Base-by-base conservation (phyloP, 2,797 vertebrate species). In the Sebastes hubbsi region DNA sequence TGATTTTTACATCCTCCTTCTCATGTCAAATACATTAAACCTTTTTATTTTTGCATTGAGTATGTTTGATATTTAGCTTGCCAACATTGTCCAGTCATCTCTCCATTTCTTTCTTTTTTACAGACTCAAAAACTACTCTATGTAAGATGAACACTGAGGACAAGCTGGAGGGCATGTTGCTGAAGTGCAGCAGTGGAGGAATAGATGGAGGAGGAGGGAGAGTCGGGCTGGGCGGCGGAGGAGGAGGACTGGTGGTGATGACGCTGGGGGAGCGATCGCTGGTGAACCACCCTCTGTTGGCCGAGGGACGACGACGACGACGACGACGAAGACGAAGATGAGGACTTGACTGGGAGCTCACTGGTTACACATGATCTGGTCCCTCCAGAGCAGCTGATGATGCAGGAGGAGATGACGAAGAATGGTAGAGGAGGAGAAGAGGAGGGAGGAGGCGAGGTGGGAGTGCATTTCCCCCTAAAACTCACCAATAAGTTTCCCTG, bases 81-180 rank as follows among this genome's bases (percentile, higher is more conserved):
- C 16, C 18, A 16, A 27, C 11, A 20, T 4, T 56, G 1, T 70
- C 32, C 4, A 8, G 1, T 72, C 11, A 36, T 64, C 24, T 69
- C 10, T 83, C 22, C 25, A 0, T 61, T 36, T 70, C 10, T 71
- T 24, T 30, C 6, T 72, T 25, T 38, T 69, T 74, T 16, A 64
- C 60, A 92, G 89, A 83, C 66, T 71, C 16, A 61, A 83, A 52
- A 88, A 78, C 63, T 85, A 87, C 81, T 90, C 89, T 84, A 91
- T 93, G 91, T 94, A 97, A 96, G 95, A 99, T 99, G 98, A 99
- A 99, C 95, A 95, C 98, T 94, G 98, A 99, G 94, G 97, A 98
- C 95, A 99, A 98, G 94, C 94, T 99, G 93, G 97, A 99, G 93
- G 97, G 97, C 86, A 97, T 99, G 94, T 97, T 99, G 96, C 96